These are phyloP conservation scores for Terebella lapidaria DNA, from an alignment of 2,888 invertebrate species.

Conservation along the genomic window DNA sequence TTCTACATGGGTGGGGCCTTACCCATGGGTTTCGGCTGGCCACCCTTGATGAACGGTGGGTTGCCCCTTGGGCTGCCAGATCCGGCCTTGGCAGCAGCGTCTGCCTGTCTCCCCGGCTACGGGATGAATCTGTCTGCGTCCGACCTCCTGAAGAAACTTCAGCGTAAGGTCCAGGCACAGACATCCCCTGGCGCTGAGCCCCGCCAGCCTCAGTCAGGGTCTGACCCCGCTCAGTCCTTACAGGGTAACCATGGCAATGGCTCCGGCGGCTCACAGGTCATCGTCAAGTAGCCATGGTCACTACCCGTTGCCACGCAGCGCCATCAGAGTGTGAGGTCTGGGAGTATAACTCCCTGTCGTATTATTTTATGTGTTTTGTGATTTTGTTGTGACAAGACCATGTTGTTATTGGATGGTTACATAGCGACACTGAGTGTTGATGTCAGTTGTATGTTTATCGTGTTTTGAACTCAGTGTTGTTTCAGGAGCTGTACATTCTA, in stretches of 20 bases:
- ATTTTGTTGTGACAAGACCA: no score
- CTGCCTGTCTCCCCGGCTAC: conserved; percentile 22
- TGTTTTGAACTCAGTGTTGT: no score
- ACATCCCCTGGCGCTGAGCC: no score
- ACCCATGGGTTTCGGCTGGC: conserved; percentile 15
- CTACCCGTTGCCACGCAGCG: no score
- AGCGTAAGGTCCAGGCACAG: conserved; percentile 45
- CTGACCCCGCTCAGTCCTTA: neutral
- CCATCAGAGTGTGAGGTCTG: no score
- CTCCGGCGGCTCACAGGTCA: neutral
- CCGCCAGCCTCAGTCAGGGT: no score
- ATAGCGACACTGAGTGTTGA: no score
- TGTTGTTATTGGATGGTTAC: no score
- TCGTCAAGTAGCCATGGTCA: conserved; percentile 1
- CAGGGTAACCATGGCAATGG: neutral
- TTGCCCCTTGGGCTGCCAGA: neutral
- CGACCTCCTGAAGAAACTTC: conserved; percentile 48
- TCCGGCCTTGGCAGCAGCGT: conserved; percentile 29
- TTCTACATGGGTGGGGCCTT: conserved; percentile 1
- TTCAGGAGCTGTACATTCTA: no score
- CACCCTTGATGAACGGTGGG: conserved; percentile 8
- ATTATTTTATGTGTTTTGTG: no score
- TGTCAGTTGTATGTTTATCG: no score
- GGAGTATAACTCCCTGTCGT: no score
- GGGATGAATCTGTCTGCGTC: conserved; percentile 48